Percentiles rank a stretch among this genome's conserved stretches.
phyloP scores from a whole-genome alignment of 2,888 invertebrate genomes.

The Eupithecia centaureata region DNA sequence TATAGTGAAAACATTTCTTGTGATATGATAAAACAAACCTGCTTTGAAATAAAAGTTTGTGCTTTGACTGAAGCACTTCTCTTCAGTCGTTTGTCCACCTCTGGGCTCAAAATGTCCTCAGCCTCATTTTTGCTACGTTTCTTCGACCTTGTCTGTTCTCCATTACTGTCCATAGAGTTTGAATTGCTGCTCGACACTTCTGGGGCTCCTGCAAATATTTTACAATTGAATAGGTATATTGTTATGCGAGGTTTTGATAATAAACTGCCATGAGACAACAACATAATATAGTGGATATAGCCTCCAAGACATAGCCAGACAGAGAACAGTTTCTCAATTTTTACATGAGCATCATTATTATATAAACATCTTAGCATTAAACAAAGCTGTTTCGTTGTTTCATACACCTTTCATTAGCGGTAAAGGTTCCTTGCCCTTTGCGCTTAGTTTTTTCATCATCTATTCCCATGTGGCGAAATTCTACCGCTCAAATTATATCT shows the following conservation, averaged over 20 bases:
- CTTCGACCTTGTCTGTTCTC: slow-evolving; percentile 56
- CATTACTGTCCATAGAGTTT: slow-evolving; percentile 46
- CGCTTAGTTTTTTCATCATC: no score
- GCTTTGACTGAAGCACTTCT: slow-evolving; percentile 76
- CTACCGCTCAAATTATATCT: no score
- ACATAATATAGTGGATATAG: background rate
- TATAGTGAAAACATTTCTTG: background rate
- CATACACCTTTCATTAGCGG: no score
- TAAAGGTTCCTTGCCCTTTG: no score
- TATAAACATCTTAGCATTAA: no score
- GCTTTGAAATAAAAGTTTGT: slow-evolving; percentile 73
- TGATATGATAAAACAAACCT: slow-evolving; percentile 48
- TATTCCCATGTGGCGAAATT: no score
- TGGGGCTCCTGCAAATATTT: slow-evolving; percentile 49
- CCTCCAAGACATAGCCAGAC: background rate
- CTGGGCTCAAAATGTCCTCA: slow-evolving; percentile 70
- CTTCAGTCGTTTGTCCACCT: slow-evolving; percentile 72
- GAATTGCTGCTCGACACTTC: slow-evolving; percentile 43
- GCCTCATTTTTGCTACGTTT: slow-evolving; percentile 76
- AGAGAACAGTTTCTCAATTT: no score
- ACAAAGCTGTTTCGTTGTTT: no score
- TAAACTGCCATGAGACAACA: background rate
- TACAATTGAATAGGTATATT: background rate
- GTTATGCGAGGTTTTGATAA: background rate
- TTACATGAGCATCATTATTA: no score